Conservation (phyloP, 2,888 invertebrate genomes). For the Achlya flavicornis region DNA sequence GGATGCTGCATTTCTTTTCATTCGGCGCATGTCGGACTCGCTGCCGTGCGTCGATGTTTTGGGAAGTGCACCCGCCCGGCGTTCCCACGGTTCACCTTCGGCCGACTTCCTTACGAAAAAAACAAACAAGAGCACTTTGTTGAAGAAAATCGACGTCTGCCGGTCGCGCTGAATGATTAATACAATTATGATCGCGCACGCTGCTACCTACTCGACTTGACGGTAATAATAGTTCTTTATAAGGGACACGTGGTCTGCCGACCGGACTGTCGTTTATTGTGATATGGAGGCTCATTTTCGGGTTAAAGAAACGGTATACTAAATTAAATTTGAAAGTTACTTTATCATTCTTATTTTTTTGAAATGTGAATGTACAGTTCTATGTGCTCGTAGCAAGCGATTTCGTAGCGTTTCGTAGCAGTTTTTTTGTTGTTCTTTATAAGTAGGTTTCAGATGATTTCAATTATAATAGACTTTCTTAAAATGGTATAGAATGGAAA, state of each 20-base stretch:
- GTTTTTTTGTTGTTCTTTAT: neutral
- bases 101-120: conserved; percentile 83
- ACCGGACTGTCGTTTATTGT: conserved; percentile 39
- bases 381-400: conserved; percentile 27
- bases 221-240: conserved; percentile 78
- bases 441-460: neutral
- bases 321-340: conserved; percentile 36
- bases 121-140: conserved; percentile 84
- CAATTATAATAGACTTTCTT: neutral
- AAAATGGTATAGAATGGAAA: neutral
- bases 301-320: conserved; percentile 40
- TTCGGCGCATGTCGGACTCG: conserved; percentile 77
- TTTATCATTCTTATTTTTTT: conserved; percentile 21
- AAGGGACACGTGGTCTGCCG: conserved; percentile 73
- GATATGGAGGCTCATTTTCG: conserved; percentile 43
- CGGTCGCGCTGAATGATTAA: conserved; percentile 82
- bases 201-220: conserved; percentile 72
- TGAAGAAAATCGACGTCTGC: conserved; percentile 84
- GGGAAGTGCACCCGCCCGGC: conserved; percentile 84
- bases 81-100: conserved; percentile 84
- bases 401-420: conserved; percentile 32
- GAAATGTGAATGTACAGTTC: conserved; percentile 12
- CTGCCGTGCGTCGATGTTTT: conserved; percentile 84
- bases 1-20: conserved; percentile 54
- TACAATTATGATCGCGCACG: conserved; percentile 82